Evolutionary conservation across 1,140 invertebrate genomes (phyloP), one percentile per base, ranked within the genome.

Genomic region (Papilio polyxenes): DNA sequence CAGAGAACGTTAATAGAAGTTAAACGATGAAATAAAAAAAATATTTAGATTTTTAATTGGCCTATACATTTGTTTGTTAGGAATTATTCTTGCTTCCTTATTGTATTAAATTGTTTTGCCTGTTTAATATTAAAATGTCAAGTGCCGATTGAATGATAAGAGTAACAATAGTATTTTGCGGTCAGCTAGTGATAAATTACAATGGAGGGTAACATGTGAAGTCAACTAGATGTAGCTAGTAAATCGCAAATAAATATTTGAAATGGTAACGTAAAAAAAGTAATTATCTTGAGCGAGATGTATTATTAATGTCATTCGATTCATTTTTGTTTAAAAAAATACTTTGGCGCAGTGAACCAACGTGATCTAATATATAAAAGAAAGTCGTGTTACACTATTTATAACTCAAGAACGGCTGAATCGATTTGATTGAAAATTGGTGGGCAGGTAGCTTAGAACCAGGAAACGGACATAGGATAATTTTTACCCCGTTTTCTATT

Each of bases 101-200:
- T 72, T 65, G 20, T 23, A 65, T 65, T 65, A 31, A 31, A 17
- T 17, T 40, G 13, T 72, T 72, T 72, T 72, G 13, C 65, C 65
- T 40, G 49, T 53, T 77, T 77, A 15, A 31, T 51, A 77, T 15
- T 13, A 77, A n/a, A 20, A 31, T 37, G 53, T 77, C 75, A 77
- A 49, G 75, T 31, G 44, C n/a, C 20, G 48, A 20, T 11, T 31
- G 75, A 51, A 37, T 77, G 75, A 15, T 11, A 48, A 77, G n/a
- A 77, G 75, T 23, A 77, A 77, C 49, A 77, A 77, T 77, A 77
- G 20, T 23, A n/a, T 53, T 20, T 20, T 53, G 75, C 10, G 49
- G 49, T 77, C 48, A 53, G 23, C 7, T 31, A 31, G 49, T 53
- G 53, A 77, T 77, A 56, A 77, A 77, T 56, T 53, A 77, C 49